These are phyloP conservation scores for Acrobasis suavella DNA, from an alignment of 2,888 invertebrate genomes.

Conservation along the genomic window DNA sequence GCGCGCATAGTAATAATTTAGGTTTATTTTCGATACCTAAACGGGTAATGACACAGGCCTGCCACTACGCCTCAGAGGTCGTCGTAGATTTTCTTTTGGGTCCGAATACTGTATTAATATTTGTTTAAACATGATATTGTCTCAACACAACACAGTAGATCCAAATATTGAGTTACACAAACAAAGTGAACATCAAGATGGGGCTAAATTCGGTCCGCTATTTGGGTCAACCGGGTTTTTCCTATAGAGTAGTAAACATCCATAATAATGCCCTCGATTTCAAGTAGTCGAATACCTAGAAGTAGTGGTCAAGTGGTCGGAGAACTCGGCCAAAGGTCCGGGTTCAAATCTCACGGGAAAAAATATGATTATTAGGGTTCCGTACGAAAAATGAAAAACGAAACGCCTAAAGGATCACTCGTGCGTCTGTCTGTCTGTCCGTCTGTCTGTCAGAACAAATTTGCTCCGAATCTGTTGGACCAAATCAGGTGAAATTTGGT, in stretches of 20 bases:
- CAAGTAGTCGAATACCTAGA: background rate
- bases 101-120: background rate
- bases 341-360: no score
- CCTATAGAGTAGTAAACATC: background rate
- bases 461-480: no score
- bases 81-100: background rate
- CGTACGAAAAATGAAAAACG: no score
- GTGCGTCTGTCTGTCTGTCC: no score
- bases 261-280: background rate
- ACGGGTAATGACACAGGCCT: no score
- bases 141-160: background rate
- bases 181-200: conserved; percentile 1
- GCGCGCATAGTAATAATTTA: no score
- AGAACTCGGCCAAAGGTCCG: background rate
- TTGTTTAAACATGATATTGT: background rate
- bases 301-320: background rate
- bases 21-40: no score
- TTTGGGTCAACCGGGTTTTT: background rate
- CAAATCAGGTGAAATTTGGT: no score
- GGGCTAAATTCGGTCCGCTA: conserved; percentile 1
- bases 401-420: no score
- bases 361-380: no score
- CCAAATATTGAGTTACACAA: conserved; percentile 1
- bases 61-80: no score
- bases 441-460: no score